These are phyloP conservation scores for Drosophila multiciliata DNA, from an alignment of 2,888 invertebrate species.

Conservation along the genomic window DNA sequence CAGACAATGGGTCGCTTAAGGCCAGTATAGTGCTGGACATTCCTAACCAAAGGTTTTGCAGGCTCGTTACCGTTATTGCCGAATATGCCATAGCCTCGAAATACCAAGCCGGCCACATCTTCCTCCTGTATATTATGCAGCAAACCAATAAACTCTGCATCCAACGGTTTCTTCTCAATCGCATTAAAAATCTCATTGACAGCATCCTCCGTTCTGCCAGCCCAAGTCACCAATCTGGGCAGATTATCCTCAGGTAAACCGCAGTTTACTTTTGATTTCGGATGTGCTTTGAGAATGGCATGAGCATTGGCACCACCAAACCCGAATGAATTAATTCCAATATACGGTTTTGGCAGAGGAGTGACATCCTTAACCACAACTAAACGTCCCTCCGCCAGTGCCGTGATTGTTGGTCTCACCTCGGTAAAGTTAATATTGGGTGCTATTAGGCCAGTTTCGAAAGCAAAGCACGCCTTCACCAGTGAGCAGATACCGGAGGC, in stretches of 20 bases:
- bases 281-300: conserved; percentile 73
- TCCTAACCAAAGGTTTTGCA: conserved; percentile 84
- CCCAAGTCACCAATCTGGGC: conserved; percentile 90
- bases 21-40: conserved; percentile 88
- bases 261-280: conserved; percentile 85
- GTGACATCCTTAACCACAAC: conserved; percentile 90
- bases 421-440: conserved; percentile 93
- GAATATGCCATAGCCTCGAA: conserved; percentile 90
- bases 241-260: conserved; percentile 88
- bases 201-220: conserved; percentile 92
- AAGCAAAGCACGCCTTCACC: conserved; percentile 92
- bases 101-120: conserved; percentile 88
- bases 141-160: conserved; percentile 87
- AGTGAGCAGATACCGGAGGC: conserved; percentile 93
- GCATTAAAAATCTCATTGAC: conserved; percentile 88
- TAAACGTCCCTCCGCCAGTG: conserved; percentile 88
- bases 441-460: conserved; percentile 92
- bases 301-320: conserved; percentile 95
- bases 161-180: conserved; percentile 87
- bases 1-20: conserved; percentile 92
- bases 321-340: conserved; percentile 96
- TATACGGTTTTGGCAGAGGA: conserved; percentile 90
- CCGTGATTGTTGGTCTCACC: conserved; percentile 87
- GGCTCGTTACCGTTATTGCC: conserved; percentile 68
- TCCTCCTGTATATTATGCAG: conserved; percentile 87